Base-by-base conservation (phyloP, 2,797 vertebrate genomes). In the Coilia nasus region DNA sequence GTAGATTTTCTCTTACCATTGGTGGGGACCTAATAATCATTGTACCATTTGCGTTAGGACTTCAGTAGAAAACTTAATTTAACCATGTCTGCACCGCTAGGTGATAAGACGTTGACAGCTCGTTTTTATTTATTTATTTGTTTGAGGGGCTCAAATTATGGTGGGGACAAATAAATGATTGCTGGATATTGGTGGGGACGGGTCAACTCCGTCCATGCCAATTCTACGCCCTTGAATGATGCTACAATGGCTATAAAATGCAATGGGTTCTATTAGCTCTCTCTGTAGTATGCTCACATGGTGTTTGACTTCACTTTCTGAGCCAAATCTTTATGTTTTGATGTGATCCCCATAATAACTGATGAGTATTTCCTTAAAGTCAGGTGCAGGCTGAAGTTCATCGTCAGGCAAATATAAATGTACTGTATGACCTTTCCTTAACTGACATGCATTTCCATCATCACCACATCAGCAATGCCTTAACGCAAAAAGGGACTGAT, bases 311-410 rank as follows among this genome's bases (percentile, higher is more conserved):
- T 10, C 6, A 21, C 71, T 78, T 44, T 78, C 19, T 78, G 19
- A 41, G 71, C 21, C 71, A 78, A 17, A 44, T 44, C 5, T 41
- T 35, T 78, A 21, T 2, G 17, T 41, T 2, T 44, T 78, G 35
- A 6, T 9, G 31, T 78, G 35, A 78, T 15, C 31, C 35, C 44
- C 41, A 78, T 44, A 41, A 0, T 9, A 78, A 78, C 28, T 78
- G 71, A 78, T 44, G 31, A 41, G 15, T 78, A 19, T 41, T 41
- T 78, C 71, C 71, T 78, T 78, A 31, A 35, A 78, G 35, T 78
- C 71, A 21, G 7, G 21, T 35, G 19, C 71, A 78, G 35, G 71
- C 19, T 44, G 71, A 41, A 31, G 35, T 44, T 41, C 71, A 35
- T 78, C 71, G 17, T 78, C 10, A 19, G 31, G 44, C 35, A 78